phyloP scores from a whole-genome alignment of 2,113 vertebrate genomes.

The Crotalus tigris region DNA sequence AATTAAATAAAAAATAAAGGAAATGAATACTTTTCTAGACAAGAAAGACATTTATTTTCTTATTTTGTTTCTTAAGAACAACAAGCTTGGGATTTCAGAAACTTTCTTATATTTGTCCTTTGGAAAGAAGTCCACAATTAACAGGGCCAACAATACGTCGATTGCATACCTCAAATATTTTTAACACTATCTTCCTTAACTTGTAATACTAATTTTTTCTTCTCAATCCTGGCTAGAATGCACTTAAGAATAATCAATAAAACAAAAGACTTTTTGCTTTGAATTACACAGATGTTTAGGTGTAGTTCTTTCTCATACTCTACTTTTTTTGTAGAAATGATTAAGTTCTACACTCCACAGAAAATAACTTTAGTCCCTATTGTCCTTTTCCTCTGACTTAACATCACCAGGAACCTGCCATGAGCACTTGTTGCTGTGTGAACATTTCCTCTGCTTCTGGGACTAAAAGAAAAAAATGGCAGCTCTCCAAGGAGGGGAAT shows the following conservation, averaged over 20 bases:
- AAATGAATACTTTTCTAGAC: not conserved
- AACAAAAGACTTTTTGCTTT: not conserved
- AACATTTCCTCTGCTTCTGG: conserved; percentile 61
- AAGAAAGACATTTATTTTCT: not conserved
- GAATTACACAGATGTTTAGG: not conserved
- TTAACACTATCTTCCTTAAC: conserved; percentile 16
- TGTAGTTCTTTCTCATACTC: not conserved
- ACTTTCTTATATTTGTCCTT: not conserved
- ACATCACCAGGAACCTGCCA: conserved; percentile 43
- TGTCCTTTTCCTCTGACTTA: not conserved
- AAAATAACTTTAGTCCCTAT: conserved; percentile 7
- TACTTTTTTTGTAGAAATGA: not conserved
- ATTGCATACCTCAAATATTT: not conserved
- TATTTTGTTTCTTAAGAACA: conserved; percentile 19
- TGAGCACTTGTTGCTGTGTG: conserved; percentile 46
- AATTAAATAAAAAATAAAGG: not conserved
- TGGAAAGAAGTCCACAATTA: not conserved
- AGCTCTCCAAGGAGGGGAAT: conserved; percentile 64
- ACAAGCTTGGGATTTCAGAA: not conserved
- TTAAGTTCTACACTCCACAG: not conserved
- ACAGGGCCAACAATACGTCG: accelerated
- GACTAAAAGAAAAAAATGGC: conserved; percentile 47
- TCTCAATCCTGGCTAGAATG: conserved; percentile 25
- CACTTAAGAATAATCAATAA: conserved; percentile 23
- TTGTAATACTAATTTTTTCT: conserved; percentile 7